Percentiles rank a stretch among this genome's conserved stretches.
These are phyloP conservation scores for Guaruba guarouba DNA, from an alignment of 2,113 vertebrate species.

Conservation along the genomic window DNA sequence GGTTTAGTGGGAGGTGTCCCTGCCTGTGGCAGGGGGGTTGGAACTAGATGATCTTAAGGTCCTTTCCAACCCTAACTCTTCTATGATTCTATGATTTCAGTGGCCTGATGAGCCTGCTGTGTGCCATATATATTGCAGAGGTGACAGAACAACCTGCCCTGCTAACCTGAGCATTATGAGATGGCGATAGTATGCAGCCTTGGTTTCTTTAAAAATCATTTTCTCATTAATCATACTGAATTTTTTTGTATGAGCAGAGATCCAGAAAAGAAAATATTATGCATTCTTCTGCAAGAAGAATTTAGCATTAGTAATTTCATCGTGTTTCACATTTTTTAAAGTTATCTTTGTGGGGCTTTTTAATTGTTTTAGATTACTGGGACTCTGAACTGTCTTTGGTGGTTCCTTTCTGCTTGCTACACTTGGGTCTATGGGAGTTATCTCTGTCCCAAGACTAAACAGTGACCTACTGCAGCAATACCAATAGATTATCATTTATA, in stretches of 20 bases:
- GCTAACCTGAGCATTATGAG: not conserved
- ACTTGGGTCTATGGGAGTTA: not conserved
- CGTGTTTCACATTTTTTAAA: not conserved
- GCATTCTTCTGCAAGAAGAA: not conserved
- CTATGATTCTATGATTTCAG: not conserved
- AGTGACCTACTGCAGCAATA: not conserved
- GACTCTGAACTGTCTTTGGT: not conserved
- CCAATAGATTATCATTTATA: not conserved
- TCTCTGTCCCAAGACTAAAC: not conserved
- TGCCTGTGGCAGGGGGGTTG: too few species aligned
- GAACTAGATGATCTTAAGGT: too few species aligned
- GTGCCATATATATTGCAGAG: not conserved
- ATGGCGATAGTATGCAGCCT: not conserved
- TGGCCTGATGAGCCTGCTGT: not conserved
- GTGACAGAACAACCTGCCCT: not conserved
- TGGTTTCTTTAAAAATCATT: not conserved
- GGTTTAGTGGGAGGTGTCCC: too few species aligned
- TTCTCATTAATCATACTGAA: not conserved
- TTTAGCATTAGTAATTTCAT: not conserved
- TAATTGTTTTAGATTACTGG: not conserved
- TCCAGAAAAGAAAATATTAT: not conserved
- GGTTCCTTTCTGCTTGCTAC: not conserved
- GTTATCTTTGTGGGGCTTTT: not conserved
- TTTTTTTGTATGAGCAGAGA: not conserved
- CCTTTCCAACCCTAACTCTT: too few species aligned